Evolutionary conservation across 2,113 vertebrate species (phyloP).

Genomic region (Hippocampus mohnikei): DNA sequence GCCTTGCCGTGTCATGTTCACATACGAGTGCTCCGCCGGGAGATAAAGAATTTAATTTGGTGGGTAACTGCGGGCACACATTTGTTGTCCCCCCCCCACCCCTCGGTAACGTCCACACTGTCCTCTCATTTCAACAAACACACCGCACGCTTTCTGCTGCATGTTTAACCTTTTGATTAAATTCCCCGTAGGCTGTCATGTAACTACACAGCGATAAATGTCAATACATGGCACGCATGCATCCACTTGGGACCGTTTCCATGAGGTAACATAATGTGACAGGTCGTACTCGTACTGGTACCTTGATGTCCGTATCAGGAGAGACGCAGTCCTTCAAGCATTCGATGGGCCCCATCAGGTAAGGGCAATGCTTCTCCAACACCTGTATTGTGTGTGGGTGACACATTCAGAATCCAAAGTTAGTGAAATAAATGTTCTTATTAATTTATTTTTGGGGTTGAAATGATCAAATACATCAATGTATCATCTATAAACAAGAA

Average conservation of each 20-base stretch:
- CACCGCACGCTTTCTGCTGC: not conserved
- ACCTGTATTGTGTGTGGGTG: slow-evolving; percentile 62
- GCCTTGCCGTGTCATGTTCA: slow-evolving; percentile 43
- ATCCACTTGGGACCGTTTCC: not conserved
- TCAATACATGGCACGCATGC: not conserved
- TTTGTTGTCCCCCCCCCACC: not conserved
- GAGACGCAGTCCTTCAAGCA: slow-evolving; percentile 75
- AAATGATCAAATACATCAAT: too few relatives aligned
- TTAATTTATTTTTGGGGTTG: too few relatives aligned
- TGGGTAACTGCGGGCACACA: slow-evolving; percentile 18
- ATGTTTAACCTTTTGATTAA: slow-evolving; percentile 7
- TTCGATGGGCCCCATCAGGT: slow-evolving; percentile 82
- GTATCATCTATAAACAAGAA: too few relatives aligned
- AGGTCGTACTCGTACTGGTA: slow-evolving; percentile 40
- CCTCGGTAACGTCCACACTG: not conserved
- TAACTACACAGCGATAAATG: slow-evolving; percentile 19
- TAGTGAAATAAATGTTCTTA: not conserved
- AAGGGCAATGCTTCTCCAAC: slow-evolving; percentile 81
- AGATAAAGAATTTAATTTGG: slow-evolving; percentile 60
- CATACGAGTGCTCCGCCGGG: slow-evolving; percentile 45
- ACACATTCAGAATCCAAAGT: not conserved
- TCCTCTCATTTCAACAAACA: slow-evolving; percentile 17
- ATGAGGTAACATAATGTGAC: not conserved
- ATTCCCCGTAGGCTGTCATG: slow-evolving; percentile 2
- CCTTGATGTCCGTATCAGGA: slow-evolving; percentile 86